Evolutionary conservation across 2,797 vertebrate species (phyloP), one percentile per base, ranked within the genome.

Genomic region (Decapterus maruadsi): DNA sequence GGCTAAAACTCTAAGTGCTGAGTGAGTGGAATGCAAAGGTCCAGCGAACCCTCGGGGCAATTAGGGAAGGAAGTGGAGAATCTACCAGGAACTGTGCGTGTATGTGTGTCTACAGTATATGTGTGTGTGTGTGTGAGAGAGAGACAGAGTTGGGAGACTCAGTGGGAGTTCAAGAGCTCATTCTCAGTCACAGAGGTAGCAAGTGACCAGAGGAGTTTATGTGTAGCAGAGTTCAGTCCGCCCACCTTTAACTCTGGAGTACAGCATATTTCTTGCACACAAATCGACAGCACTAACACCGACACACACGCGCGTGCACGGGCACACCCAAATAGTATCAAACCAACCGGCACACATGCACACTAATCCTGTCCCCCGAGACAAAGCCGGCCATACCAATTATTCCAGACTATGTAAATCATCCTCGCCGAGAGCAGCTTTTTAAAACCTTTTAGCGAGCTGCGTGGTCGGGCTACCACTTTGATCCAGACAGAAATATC

Each of bases 11-110:
- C 76, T 29, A 22, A 73, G 88, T 89, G 90, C 84, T 84, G 92
- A 91, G 71, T 82, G 88, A 87, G 84, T 73, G 82, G 77, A 87
- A 91, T 90, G 86, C 84, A 75, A 90, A 73, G 85, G 89, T 87
- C 88, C 88, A 84, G 53, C 72, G 73, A 89, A 60, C 76, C 88
- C 68, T 48, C 0, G 1, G 63, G 82, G 83, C 68, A 83, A 81
- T 83, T 79, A 86, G 65, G 68, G 66, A 77, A 71, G 71, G 82
- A 84, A 87, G 73, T 68, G 54, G 43, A 80, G 77, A 76, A 86
- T 84, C 80, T 46, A 72, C 60, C 45, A 53, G 56, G 58, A 58
- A 78, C 20, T 20, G 54, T 59, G 70, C 61, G 51, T 43, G 43
- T 45, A 13, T 1, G 42, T 43, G 42, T 43, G 42, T 64, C 51